Evolutionary conservation across 2,888 invertebrate species (phyloP).

Genomic region (Neoitamus cyanurus): DNA sequence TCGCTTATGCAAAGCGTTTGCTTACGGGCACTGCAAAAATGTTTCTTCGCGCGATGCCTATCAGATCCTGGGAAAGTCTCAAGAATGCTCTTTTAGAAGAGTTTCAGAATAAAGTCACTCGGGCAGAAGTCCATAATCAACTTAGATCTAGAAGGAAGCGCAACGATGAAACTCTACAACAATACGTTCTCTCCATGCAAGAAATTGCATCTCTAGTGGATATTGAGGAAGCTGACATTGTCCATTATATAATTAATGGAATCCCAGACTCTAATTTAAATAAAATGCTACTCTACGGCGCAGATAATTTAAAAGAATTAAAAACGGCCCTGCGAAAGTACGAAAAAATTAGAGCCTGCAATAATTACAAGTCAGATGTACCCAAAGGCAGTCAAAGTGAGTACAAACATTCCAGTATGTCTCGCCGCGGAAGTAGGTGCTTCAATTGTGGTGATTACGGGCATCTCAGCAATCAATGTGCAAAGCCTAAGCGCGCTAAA

Average conservation of each 20-base stretch:
- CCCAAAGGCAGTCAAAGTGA: not conserved
- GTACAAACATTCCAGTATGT: not conserved
- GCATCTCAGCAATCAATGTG: not conserved
- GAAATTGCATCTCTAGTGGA: not conserved
- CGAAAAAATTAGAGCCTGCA: not conserved
- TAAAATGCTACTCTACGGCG: not conserved
- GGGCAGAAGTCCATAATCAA: not conserved
- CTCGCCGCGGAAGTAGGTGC: not conserved
- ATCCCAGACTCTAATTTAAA: not conserved
- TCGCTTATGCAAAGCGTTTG: not conserved
- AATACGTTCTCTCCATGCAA: too few species aligned
- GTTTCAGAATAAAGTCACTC: not conserved
- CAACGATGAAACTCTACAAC: not conserved
- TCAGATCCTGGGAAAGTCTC: too few species aligned
- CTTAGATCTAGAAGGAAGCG: not conserved
- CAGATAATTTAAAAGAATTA: too few species aligned
- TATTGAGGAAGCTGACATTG: slow-evolving; percentile 4
- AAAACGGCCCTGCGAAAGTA: not conserved
- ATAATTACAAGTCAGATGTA: not conserved
- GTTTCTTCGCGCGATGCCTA: not conserved
- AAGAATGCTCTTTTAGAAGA: not conserved
- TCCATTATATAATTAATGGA: not conserved
- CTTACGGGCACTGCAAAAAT: not conserved
- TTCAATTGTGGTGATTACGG: slow-evolving; percentile 10
- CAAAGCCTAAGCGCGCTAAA: not conserved